A percentile compares a stretch with the other conserved stretches of the same genome.
These are phyloP conservation scores for Brachionus plicatilis DNA, from an alignment of 1,140 invertebrate genomes.

Conservation along the genomic window DNA sequence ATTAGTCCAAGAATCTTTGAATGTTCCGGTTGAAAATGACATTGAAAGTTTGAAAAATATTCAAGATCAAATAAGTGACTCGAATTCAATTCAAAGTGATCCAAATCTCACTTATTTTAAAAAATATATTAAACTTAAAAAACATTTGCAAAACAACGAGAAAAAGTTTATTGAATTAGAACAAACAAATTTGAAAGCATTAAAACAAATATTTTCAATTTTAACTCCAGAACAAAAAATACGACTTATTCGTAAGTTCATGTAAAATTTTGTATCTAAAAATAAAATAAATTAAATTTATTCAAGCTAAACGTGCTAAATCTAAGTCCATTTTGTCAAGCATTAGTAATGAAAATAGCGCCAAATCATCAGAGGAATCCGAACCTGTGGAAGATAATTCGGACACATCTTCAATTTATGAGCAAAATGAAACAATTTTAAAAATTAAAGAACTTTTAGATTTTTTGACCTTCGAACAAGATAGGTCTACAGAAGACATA, in stretches of 20 bases:
- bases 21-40: background rate
- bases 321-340: conserved; percentile 3
- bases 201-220: conserved; percentile 11
- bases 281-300: background rate
- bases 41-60: background rate
- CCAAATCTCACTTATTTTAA: conserved; percentile 10
- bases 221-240: conserved; percentile 35
- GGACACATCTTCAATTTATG: background rate
- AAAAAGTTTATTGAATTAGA: conserved; percentile 5
- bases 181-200: conserved; percentile 14
- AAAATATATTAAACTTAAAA: conserved; percentile 35
- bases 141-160: conserved; percentile 3
- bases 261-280: background rate
- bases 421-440: conserved; percentile 12
- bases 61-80: background rate
- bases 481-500: background rate
- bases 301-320: background rate
- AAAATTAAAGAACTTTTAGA: conserved; percentile 24
- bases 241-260: conserved; percentile 1
- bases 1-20: background rate
- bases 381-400: background rate
- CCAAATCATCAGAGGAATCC: background rate
- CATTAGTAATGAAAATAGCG: background rate
- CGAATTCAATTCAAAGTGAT: background rate
- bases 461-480: background rate